Percentiles rank a stretch among this genome's conserved stretches.
phyloP scores from a whole-genome alignment of 2,888 invertebrate species.

The Mellilla xanthometata region DNA sequence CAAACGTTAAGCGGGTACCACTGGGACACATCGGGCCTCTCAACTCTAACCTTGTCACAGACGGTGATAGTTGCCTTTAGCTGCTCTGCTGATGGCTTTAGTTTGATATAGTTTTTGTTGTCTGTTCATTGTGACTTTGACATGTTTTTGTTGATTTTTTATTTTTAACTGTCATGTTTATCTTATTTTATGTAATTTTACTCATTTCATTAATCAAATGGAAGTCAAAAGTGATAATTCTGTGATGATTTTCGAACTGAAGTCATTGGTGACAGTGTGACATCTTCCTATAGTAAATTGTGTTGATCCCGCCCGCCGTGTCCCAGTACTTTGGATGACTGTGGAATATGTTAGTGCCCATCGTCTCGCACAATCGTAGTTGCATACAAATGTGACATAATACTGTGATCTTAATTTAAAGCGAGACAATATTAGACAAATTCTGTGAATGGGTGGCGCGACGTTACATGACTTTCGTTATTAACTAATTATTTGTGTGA shows the following conservation, averaged over 20 bases:
- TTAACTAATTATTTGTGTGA: slow-evolving; percentile 79
- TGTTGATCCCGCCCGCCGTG: slow-evolving; percentile 55
- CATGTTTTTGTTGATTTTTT: slow-evolving; percentile 31
- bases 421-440: slow-evolving; percentile 73
- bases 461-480: slow-evolving; percentile 62
- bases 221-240: slow-evolving; percentile 24
- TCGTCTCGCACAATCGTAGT: slow-evolving; percentile 73
- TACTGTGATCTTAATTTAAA: slow-evolving; percentile 82
- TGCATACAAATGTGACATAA: slow-evolving; percentile 77
- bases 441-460: slow-evolving; percentile 68
- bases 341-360: slow-evolving; percentile 76
- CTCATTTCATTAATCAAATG: slow-evolving; percentile 33
- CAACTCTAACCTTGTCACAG: slow-evolving; percentile 49
- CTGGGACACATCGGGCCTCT: slow-evolving; percentile 73
- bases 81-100: slow-evolving; percentile 50
- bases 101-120: slow-evolving; percentile 39
- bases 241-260: slow-evolving; percentile 42
- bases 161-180: slow-evolving; percentile 35
- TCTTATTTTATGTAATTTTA: slow-evolving; percentile 34
- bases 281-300: slow-evolving; percentile 52
- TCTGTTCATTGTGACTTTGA: slow-evolving; percentile 25
- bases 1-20: slow-evolving; percentile 55
- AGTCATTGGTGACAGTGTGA: slow-evolving; percentile 55
- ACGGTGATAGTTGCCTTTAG: slow-evolving; percentile 48
- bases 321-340: slow-evolving; percentile 69